Evolutionary conservation across 2,888 invertebrate genomes (phyloP), one percentile per base, ranked within the genome.

Genomic region (Anthrax anthrax): DNA sequence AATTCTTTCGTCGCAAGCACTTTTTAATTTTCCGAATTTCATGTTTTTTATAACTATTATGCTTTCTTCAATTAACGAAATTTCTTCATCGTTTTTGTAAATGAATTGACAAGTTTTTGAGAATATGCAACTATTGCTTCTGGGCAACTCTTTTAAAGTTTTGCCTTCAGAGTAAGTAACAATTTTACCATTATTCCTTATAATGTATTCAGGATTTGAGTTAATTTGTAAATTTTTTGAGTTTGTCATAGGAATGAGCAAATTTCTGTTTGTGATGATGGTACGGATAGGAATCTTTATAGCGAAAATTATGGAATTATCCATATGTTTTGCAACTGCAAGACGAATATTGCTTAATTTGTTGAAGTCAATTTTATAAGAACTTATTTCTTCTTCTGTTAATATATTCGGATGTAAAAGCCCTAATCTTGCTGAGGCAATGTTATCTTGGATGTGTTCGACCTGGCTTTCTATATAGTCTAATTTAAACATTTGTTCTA

Each of bases 231-330:
- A 42, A 17, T 34, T 32, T 41, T 48, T 38, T 18, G 43, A 37
- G 37, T 49, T 43, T 39, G 46, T 39, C 32, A 49, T 46, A 39
- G 49, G 45, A 34, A 48, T 37, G 18, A 48, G 37, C 23, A 42
- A 37, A 41, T 32, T 39, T 27, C 37, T 27, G 23, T 29, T 48
- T 27, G 40, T 19, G 29, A 8, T 23, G 23, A 23, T 23, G 8
- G 23, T 23, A 23, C 23, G 4, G 8, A 23, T 8, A 23, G 23
- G 23, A 23, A 23, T 23, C 8, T 23, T 23, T 6, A 23, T 23
- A 8, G 23, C 23, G 8, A 23, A 23, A 8, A 23, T 23, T 23
- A 23, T 23, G 4, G 42, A 42, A 17, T 37, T 18, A 37, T 43
- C 37, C 19, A 19, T 14, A 23, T 43, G 43, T 36, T 43, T 43